These are phyloP conservation scores for Trissoscelio sp. DNA, from an alignment of 2,888 invertebrate genomes.

Conservation along the genomic window DNA sequence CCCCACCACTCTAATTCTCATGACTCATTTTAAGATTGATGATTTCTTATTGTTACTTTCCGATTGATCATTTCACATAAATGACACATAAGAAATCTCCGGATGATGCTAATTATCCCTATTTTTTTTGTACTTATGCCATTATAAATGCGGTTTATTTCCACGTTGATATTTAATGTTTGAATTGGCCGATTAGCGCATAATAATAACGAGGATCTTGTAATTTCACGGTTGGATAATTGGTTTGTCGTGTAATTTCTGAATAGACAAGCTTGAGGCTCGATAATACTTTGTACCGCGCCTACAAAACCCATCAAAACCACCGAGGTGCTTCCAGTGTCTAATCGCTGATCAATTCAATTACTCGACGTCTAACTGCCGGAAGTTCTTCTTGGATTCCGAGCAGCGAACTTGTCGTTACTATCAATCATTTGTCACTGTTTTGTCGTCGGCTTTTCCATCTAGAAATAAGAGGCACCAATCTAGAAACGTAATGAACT, in stretches of 20 bases:
- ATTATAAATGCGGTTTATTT: no score
- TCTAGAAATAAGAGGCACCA: no score
- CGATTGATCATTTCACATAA: no score
- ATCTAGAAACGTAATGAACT: no score
- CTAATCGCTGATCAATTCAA: slow-evolving; percentile 68
- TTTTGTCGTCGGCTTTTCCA: not conserved
- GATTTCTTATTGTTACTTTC: no score
- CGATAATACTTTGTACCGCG: slow-evolving; percentile 70
- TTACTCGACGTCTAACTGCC: slow-evolving; percentile 29
- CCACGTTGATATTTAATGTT: not conserved
- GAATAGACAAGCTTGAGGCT: slow-evolving; percentile 68
- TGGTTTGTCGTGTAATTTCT: slow-evolving; percentile 70
- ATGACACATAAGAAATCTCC: no score
- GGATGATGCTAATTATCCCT: no score
- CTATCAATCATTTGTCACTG: slow-evolving; percentile 13
- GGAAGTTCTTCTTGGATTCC: slow-evolving; percentile 24
- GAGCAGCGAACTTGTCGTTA: not conserved
- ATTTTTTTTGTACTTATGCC: no score
- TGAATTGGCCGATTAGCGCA: not conserved
- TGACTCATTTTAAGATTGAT: no score
- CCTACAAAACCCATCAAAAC: slow-evolving; percentile 66
- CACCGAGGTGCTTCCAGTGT: slow-evolving; percentile 58
- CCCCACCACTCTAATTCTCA: no score
- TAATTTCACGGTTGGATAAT: slow-evolving; percentile 73
- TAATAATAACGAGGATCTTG: slow-evolving; percentile 5